A percentile compares a stretch with the other conserved stretches of the same genome.
Evolutionary conservation across 2,797 vertebrate genomes (phyloP).

Genomic region (Squalus acanthias): DNA sequence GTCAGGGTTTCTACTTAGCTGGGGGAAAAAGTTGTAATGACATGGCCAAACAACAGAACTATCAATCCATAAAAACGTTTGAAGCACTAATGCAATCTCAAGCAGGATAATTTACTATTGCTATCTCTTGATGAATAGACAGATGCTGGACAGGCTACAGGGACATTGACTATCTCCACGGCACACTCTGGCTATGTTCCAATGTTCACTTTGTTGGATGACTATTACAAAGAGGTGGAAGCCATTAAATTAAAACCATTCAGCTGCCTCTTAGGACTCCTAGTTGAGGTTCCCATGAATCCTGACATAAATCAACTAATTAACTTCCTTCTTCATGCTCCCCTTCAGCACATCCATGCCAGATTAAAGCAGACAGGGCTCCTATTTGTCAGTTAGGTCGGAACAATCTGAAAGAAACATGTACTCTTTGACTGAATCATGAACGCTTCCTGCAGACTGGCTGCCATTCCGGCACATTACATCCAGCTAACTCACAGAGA

Average conservation of each 20-base stretch:
- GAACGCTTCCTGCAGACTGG: neutral
- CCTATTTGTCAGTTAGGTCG: neutral
- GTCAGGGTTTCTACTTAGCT: neutral
- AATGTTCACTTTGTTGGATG: neutral
- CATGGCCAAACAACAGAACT: neutral
- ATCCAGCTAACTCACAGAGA: neutral
- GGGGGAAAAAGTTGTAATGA: neutral
- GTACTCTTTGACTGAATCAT: neutral
- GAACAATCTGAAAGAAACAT: neutral
- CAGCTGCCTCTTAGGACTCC: neutral
- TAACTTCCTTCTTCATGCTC: neutral
- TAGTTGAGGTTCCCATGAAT: neutral
- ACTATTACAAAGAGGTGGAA: neutral
- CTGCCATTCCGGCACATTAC: neutral
- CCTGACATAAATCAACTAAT: conserved; percentile 4
- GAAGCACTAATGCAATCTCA: neutral
- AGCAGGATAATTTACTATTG: neutral
- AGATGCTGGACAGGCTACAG: neutral
- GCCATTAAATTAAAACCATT: neutral
- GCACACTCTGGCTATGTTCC: neutral
- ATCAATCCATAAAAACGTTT: neutral
- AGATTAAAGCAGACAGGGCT: neutral
- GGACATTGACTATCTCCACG: neutral
- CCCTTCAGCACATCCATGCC: neutral
- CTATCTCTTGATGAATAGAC: neutral